Conservation (phyloP, 2,888 invertebrate genomes). For the Lampropteryx suffumata region DNA sequence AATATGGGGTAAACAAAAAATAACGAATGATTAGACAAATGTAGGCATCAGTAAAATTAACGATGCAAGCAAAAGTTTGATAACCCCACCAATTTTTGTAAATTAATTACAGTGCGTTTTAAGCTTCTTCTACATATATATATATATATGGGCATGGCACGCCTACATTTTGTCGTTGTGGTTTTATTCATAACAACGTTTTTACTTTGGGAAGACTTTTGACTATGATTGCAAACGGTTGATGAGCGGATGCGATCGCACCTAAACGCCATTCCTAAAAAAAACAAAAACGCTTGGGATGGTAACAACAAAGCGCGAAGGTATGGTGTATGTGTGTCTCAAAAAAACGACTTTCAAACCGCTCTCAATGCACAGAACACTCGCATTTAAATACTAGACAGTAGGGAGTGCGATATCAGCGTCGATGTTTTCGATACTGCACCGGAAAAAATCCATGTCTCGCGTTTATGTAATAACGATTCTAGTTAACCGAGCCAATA, state of each 20-base stretch:
- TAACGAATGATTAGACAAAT: constrained; percentile 19
- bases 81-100: constrained; percentile 1
- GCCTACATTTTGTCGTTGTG: not conserved
- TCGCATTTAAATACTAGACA: not conserved
- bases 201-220: not conserved
- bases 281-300: not conserved
- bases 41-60: constrained; percentile 13
- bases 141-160: not conserved
- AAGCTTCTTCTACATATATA: too few species aligned
- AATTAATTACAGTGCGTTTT: too few species aligned
- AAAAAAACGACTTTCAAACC: not conserved
- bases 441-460: not conserved
- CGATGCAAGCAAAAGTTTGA: constrained; percentile 19
- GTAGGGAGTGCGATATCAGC: constrained; percentile 1
- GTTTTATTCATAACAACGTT: not conserved
- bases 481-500: too few species aligned
- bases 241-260: not conserved
- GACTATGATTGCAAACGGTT: too few species aligned
- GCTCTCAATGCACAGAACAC: not conserved
- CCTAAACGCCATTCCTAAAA: not conserved
- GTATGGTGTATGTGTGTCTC: not conserved
- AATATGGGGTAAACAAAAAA: constrained; percentile 15
- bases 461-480: not conserved
- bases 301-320: not conserved
- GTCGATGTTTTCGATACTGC: not conserved